Evolutionary conservation across 2,888 invertebrate genomes (phyloP).

Genomic region (Stenoptilia bipunctidactyla): DNA sequence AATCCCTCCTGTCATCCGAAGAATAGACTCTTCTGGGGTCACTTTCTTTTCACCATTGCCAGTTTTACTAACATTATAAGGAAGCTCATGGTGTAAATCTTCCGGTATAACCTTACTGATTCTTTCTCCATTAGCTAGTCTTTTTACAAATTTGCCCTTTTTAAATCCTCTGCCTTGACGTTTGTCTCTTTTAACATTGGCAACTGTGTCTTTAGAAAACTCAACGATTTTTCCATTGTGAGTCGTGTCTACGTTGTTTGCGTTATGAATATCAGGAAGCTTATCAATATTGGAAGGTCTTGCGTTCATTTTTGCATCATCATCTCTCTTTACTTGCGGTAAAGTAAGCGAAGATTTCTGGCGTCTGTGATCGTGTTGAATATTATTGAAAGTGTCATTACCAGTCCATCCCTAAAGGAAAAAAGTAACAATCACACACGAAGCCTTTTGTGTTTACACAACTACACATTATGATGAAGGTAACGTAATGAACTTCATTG

Average conservation of each 20-base stretch:
- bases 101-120: conserved; percentile 31
- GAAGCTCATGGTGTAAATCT: conserved; percentile 19
- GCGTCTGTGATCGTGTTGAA: conserved; percentile 34
- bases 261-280: conserved; percentile 41
- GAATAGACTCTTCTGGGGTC: conserved; percentile 49
- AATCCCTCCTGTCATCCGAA: conserved; percentile 74
- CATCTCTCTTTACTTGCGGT: conserved; percentile 62
- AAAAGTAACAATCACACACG: conserved; percentile 1
- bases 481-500: too few relatives aligned
- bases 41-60: conserved; percentile 29
- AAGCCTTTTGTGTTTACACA: neutral
- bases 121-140: conserved; percentile 42
- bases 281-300: conserved; percentile 32
- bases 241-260: conserved; percentile 18
- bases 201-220: conserved; percentile 10
- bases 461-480: conserved; percentile 1
- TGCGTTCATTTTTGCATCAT: conserved; percentile 42
- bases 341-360: conserved; percentile 61
- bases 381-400: conserved; percentile 47
- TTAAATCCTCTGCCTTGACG: conserved; percentile 27
- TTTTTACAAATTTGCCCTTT: conserved; percentile 42
- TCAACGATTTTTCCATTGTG: conserved; percentile 18
- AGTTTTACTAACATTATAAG: conserved; percentile 1
- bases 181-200: conserved; percentile 22
- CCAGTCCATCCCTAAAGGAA: conserved; percentile 55